A percentile compares a stretch with the other conserved stretches of the same genome.
Evolutionary conservation across 2,888 invertebrate species (phyloP).

Genomic region (Epiblema foenella): DNA sequence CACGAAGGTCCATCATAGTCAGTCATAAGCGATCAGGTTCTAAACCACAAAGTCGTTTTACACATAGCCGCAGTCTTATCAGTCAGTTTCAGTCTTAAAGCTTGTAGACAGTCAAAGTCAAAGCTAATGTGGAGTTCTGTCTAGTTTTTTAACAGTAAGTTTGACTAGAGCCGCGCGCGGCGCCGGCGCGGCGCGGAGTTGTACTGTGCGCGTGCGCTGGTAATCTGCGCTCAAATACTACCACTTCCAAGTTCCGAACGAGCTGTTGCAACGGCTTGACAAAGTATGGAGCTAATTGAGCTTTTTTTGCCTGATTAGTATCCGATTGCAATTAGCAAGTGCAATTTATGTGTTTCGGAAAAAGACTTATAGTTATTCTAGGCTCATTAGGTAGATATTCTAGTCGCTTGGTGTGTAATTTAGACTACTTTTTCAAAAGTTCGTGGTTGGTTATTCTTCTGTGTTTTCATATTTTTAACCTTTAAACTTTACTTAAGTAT

Average conservation of each 20-base stretch:
- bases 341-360: constrained; percentile 18
- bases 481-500: too few relatives aligned
- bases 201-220: constrained; percentile 63
- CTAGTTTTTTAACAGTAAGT: constrained; percentile 51
- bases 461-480: too few relatives aligned
- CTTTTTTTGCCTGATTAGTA: constrained; percentile 28
- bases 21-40: neutral
- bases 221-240: constrained; percentile 69
- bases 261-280: constrained; percentile 53
- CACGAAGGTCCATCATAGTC: neutral
- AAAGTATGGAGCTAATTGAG: constrained; percentile 43
- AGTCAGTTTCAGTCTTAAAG: constrained; percentile 24
- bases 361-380: neutral
- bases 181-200: constrained; percentile 74
- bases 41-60: neutral
- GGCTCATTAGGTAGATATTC: neutral
- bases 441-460: neutral
- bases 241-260: constrained; percentile 66
- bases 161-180: constrained; percentile 71
- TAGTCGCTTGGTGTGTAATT: neutral
- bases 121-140: constrained; percentile 53
- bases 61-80: constrained; percentile 10
- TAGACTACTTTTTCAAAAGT: neutral
- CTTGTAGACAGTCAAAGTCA: constrained; percentile 29
- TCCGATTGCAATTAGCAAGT: constrained; percentile 25